phyloP scores from a whole-genome alignment of 2,888 invertebrate species.

The Hypomecis punctinalis region DNA sequence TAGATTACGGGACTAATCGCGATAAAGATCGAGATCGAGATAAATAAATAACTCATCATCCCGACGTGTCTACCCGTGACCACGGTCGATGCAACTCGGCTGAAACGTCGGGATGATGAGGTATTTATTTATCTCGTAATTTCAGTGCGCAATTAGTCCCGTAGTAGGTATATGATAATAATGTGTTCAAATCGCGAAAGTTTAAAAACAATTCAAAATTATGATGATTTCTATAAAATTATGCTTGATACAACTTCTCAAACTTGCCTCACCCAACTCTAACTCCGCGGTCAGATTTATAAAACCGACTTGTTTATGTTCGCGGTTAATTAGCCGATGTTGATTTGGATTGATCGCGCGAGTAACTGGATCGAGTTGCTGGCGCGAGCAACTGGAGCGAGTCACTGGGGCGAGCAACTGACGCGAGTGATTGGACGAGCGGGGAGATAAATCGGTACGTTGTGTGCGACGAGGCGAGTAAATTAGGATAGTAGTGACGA shows the following conservation, averaged over 20 bases:
- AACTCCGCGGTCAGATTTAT: conserved; percentile 20
- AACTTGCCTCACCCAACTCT: neutral
- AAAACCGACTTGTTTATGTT: conserved; percentile 39
- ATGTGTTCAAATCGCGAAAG: too few species aligned
- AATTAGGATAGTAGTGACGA: conserved; percentile 6
- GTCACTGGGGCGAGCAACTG: conserved; percentile 25
- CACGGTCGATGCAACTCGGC: too few species aligned
- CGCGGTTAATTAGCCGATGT: conserved; percentile 38
- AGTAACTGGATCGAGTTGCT: conserved; percentile 23
- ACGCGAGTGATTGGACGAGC: conserved; percentile 11
- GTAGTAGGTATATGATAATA: too few species aligned
- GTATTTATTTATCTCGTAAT: too few species aligned
- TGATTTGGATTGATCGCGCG: conserved; percentile 33
- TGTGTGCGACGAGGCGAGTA: conserved; percentile 10
- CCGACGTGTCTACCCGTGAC: too few species aligned
- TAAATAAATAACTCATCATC: too few species aligned
- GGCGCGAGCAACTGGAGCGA: conserved; percentile 15
- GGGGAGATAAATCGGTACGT: conserved; percentile 16
- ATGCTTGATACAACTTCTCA: neutral
- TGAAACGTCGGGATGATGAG: too few species aligned
- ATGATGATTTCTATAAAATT: too few species aligned
- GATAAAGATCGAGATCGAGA: too few species aligned
- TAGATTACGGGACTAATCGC: too few species aligned
- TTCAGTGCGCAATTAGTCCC: too few species aligned
- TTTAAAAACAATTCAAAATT: too few species aligned